Base-by-base conservation (phyloP, 92 coral and sea anemone species). In the Isaurus tuberculatus region DNA sequence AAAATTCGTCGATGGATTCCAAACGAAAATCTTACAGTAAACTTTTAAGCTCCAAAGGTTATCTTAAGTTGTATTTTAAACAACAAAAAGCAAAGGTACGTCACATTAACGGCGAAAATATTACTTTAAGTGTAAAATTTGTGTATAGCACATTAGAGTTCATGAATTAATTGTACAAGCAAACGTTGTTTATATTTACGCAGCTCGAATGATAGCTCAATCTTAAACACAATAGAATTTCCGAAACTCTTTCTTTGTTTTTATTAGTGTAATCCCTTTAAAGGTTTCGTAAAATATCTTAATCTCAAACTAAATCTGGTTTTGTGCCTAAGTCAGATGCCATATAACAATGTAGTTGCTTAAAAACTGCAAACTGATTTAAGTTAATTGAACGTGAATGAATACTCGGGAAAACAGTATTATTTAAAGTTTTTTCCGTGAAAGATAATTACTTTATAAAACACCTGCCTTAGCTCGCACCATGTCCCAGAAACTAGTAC, bases 161-260 rank as follows among this genome's bases (percentile, higher is more conserved):
- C 48, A 32, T n/a, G 33, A 29, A 20, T 49, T 43, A 29, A 20
- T 49, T 43, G 43, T 20, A 42, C 67, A 75, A 55, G 33, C 13
- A 48, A 16, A 25, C 8, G 32, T 77, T 77, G 82, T 77, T 77
- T 77, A 33, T 42, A 30, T 26, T 77, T 27, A 23, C 15, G 70
- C 82, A 77, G 82, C 70, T 77, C 36, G 20, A 14, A 60, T 57
- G 36, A 58, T 14, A 51, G 33, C 36, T 65, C 68, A 36, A 31
- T 75, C 49, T 40, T 26, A 34, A 23, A 60, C 67, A 32, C 67
- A 75, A 77, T 58, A 57, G 51, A 13, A 33, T 58, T 77, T 32
- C 23, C 8, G 20, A 32, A 44, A 43, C 40, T 53, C 26, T 73
- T 25, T 55, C 33, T 73, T 26, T 57, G 34, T 36, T 36, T 57